Evolutionary conservation across 2,113 vertebrate species (phyloP).

Genomic region (Apaloderma vittatum): DNA sequence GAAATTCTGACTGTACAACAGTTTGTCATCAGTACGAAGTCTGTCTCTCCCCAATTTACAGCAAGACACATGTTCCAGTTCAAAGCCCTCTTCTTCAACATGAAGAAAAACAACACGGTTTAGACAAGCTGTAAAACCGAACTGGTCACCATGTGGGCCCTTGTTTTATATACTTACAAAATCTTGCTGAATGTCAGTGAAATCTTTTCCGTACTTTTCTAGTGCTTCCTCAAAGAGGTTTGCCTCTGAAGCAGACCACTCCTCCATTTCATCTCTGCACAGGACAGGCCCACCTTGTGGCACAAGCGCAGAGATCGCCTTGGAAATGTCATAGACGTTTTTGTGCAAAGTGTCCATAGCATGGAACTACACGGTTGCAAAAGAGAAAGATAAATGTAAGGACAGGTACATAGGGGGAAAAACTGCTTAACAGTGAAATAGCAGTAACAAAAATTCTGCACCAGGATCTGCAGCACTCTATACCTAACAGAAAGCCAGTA

Average conservation of each 20-base stretch:
- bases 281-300: slow-evolving; percentile 98
- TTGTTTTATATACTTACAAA: slow-evolving; percentile 86
- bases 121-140: not conserved
- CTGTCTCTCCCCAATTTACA: not conserved
- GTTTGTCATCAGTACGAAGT: not conserved
- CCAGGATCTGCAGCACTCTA: not conserved
- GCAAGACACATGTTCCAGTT: not conserved
- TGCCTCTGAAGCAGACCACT: slow-evolving; percentile 98
- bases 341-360: slow-evolving; percentile 98
- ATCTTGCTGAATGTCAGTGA: slow-evolving; percentile 98
- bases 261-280: slow-evolving; percentile 98
- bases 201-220: slow-evolving; percentile 98
- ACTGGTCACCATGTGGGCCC: rapidly evolving
- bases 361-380: slow-evolving; percentile 85
- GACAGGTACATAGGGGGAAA: not conserved
- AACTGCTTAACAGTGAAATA: not conserved
- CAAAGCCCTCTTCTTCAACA: not conserved
- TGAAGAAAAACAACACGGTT: not conserved
- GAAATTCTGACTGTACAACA: slow-evolving; percentile 3
- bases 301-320: slow-evolving; percentile 94
- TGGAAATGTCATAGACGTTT: slow-evolving; percentile 94
- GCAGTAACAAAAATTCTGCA: not conserved
- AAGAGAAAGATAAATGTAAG: not conserved
- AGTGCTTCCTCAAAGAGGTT: slow-evolving; percentile 97
- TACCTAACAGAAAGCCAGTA: not conserved